Base-by-base conservation (phyloP, 2,113 vertebrate genomes). In the Paramormyrops kingsleyae region DNA sequence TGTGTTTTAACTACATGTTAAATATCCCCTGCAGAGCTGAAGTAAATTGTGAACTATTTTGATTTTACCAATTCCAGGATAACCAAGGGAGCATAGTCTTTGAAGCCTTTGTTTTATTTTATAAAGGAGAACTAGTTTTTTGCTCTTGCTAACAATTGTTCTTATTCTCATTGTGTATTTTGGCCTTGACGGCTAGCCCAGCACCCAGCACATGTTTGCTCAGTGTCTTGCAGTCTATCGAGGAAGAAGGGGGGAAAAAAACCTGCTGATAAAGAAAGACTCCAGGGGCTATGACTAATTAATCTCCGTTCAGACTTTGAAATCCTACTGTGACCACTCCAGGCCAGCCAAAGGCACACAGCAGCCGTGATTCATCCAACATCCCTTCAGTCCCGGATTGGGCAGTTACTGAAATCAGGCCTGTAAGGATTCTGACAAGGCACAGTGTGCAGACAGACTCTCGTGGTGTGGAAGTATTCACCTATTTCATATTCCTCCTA, bases 271-370 rank as follows among this genome's bases (percentile, higher is more conserved):
- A 53, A 53, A 31, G 27, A 53, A 87, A 87, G 84, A 52, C 83
- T 47, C 42, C 83, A 53, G 85, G 50, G 47, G 50, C 27, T 35
- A 9, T 52, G 85, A 53, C 47, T 52, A 87, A 87, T 52, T 87
- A 87, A 87, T 87, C 85, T 87, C 85, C 6, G 50, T 35, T 87
- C 49, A 87, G 85, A 53, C 85, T 35, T 17, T 87, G 47, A 87
- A 87, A 53, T 53, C 85, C 83, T 53, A 53, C 24, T 87, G 50
- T 35, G 44, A 47, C 44, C 44, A 47, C 21, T 86, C 24, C n/a
- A 27, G 24, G 12, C 50, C n/a, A 27, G 27, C 50, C 50, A 42
- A 53, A 70, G 21, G 15, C 47, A 35, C 85, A 87, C 85, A 87
- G n/a, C 85, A 53, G 27, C 50, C 13, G 31, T 87, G 85, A 87